phyloP scores from a whole-genome alignment of 1,140 invertebrate genomes.

The Drosophila baimaii region DNA sequence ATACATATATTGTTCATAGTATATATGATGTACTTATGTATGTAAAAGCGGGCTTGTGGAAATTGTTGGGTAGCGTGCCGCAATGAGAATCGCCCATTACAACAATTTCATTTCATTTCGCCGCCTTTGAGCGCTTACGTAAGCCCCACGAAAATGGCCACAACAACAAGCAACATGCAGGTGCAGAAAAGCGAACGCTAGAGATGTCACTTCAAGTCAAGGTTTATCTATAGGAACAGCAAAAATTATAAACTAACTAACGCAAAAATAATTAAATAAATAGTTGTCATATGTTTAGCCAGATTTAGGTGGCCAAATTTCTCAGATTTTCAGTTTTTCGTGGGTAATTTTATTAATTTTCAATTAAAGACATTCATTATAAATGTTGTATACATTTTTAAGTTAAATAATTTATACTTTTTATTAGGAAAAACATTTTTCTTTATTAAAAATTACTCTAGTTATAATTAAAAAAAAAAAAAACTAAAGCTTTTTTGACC shows the following conservation, averaged over 20 bases:
- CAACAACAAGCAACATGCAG: conserved; percentile 45
- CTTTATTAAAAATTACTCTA: neutral
- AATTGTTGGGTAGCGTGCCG: conserved; percentile 60
- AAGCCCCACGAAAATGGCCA: conserved; percentile 53
- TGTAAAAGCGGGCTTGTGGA: neutral
- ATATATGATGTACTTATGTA: no score
- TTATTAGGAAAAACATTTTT: neutral
- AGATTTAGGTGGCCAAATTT: no score
- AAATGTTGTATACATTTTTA: no score
- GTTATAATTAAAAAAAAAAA: neutral
- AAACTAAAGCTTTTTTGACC: no score
- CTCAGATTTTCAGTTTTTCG: no score
- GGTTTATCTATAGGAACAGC: neutral
- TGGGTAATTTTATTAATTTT: no score
- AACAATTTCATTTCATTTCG: conserved; percentile 80
- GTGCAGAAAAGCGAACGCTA: conserved; percentile 33
- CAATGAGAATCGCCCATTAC: conserved; percentile 80
- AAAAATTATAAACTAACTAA: no score
- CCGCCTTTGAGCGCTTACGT: conserved; percentile 76
- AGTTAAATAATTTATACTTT: neutral
- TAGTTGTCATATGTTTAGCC: no score
- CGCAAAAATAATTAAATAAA: no score
- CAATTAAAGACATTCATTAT: no score
- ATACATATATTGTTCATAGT: conserved; percentile 4
- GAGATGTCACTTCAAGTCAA: conserved; percentile 26